Base-by-base conservation (phyloP, 2,113 vertebrate genomes). In the Brachionichthys hirsutus region DNA sequence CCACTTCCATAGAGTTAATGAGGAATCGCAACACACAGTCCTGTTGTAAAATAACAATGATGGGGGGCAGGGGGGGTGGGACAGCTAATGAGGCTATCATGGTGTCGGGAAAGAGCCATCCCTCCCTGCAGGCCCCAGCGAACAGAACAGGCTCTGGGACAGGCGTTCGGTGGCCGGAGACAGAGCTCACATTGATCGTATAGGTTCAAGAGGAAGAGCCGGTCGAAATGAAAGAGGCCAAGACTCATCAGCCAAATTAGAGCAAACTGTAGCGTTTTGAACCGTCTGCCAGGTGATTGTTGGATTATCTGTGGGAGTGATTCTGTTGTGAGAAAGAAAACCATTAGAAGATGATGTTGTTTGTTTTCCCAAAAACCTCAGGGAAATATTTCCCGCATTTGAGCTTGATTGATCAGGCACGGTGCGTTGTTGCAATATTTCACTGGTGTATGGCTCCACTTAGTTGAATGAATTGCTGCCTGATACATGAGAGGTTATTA, bases 1-100 rank as follows among this genome's bases (percentile, higher is more conserved):
- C 81, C 69, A 62, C 62, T 73, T 83, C 81, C 80, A 85, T 88
- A 87, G 86, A 89, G 75, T 92, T 92, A 92, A 92, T 91, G 91
- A 92, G 91, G 88, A 91, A 91, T 89, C 73, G 85, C 88, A 80
- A 88, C 88, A 90, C 91, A 91, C 89, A 91, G 89, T 90, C 81
- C 80, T 88, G 89, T 92, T 91, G 90, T 92, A 92, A 92, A 92
- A 89, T 88, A 91, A 91, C 91, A 92, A 92, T 91, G 89, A 88
- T 85, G 90, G 81, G 80, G 90, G 89, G 90, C n/a, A n/a, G n/a
- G n/a, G n/a, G n/a, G n/a, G n/a, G n/a, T n/a, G n/a, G n/a, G 85
- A 86, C 90, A 90, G 86, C 90, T 92, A 91, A 92, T 92, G 90
- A 92, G 90, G 89, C 89, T 92, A 92, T 92, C 90, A 91, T 91